Evolutionary conservation across 2,888 invertebrate genomes (phyloP), one percentile per base, ranked within the genome.

Genomic region (Cerceris ruficornis): DNA sequence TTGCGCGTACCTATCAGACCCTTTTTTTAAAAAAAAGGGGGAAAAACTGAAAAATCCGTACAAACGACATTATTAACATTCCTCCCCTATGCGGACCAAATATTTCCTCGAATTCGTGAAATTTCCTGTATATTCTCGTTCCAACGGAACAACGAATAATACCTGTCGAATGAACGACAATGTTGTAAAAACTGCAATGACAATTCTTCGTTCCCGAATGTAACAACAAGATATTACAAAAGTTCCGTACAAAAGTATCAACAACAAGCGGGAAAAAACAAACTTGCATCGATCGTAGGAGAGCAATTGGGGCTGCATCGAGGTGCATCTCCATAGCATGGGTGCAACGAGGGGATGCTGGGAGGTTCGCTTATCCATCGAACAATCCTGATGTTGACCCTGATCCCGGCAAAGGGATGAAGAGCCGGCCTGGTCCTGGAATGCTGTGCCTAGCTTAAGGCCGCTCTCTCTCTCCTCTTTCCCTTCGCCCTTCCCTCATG

Each of bases 391-490:
- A 61, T 76, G 80, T 75, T 80, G 73, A 82, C 83, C 82, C 84
- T 81, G 81, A 84, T 81, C 77, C 85, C 82, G 78, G 79, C 75
- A 66, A 80, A 83, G 83, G 84, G 83, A 82, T 83, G 88, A 87
- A 85, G 80, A 83, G 77, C 77, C 77, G 83, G 81, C 70, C 77
- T 77, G 80, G 78, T 85, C 81, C 83, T 82, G 88, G 88, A 88
- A 89, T 89, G 89, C 81, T 69, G 83, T 81, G 83, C 75, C 87
- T 86, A 83, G 83, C 87, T 84, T 68, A 75, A 61, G 74, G 75
- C 75, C 57, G n/a, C 64, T 42, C 14, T 39, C 49, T 15, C 70
- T 67, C 59, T 59, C 55, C 66, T 17, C 57, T 43, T 28, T 68
- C 71, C 66, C 64, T 67, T 52, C 60, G 52, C 69, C 60, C 4